Percentiles rank a stretch among this genome's conserved stretches.
Conservation (phyloP, 2,797 vertebrate species). For the Malacoraja senta region DNA sequence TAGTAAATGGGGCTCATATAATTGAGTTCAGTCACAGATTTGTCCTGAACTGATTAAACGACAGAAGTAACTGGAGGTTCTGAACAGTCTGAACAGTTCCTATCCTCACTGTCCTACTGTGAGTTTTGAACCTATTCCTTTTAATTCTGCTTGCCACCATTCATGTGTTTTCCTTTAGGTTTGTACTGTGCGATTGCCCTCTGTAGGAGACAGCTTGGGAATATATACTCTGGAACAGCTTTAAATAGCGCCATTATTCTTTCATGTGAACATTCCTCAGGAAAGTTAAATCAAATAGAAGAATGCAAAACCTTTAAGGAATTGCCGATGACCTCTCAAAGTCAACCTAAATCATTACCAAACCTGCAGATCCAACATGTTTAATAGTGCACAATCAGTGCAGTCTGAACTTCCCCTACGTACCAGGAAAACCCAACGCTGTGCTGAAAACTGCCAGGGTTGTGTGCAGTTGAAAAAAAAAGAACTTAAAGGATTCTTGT, state of each 20-base stretch:
- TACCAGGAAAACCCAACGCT: not conserved
- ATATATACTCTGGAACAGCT: slow-evolving; percentile 29
- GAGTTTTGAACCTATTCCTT: not conserved
- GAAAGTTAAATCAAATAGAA: slow-evolving; percentile 29
- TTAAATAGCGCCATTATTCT: slow-evolving; percentile 7
- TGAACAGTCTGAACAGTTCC: not conserved
- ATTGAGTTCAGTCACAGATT: not conserved
- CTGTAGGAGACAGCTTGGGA: not conserved
- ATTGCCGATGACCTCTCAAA: slow-evolving; percentile 22
- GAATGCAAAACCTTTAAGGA: slow-evolving; percentile 29
- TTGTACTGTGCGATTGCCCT: not conserved
- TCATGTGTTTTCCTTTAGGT: not conserved
- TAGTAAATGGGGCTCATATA: not conserved
- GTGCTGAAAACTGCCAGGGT: not conserved
- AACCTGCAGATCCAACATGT: not conserved
- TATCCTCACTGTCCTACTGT: not conserved
- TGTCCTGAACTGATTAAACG: not conserved
- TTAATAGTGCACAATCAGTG: not conserved
- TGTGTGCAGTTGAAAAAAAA: not conserved
- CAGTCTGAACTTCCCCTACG: not conserved
- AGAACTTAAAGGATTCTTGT: not conserved
- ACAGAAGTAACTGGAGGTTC: not conserved
- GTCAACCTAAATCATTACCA: slow-evolving; percentile 24
- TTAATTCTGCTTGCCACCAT: not conserved
- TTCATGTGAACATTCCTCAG: slow-evolving; percentile 28